Base-by-base conservation (phyloP, 1,140 invertebrate species). In the Colletes gigas region DNA sequence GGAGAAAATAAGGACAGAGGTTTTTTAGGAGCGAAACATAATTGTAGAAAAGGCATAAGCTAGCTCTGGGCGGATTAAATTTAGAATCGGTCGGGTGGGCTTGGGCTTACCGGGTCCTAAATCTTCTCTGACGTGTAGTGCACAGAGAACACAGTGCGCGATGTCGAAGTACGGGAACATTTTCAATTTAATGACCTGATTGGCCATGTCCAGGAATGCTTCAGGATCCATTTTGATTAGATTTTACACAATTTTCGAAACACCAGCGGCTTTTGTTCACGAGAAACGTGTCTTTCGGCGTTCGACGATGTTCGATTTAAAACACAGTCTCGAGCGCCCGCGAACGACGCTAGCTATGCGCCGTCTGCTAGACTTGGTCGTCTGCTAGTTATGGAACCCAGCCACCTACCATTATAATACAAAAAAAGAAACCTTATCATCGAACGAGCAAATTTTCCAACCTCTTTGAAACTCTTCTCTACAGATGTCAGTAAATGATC, bases 131-230 rank as follows among this genome's bases (percentile, higher is more conserved):
- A 99, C 97, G 90, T 98, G 97, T 82, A 98, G 94, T 90, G 97
- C 97, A 93, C 97, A 98, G 59, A 99, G 94, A 86, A 97, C 95
- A 93, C 96, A 97, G 94, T 99, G 98, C 81, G 98, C 98, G 89
- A 99, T 97, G 93, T 99, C 99, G 94, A 99, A 99, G 95, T 99
- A 99, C 55, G 99, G 99, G 93, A 97, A 99, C 98, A 99, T 99
- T 95, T 99, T 99, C 85, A 99, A 95, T 94, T 99, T 99, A 85
- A 98, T 98, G 93, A 99, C 98, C 95, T 98, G 98, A 94, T 99
- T 99, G 94, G 98, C 98, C 94, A 99, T 95, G 92, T 99, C 98
- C 90, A 99, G 95, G 94, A 99, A 99, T 63, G 98, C 97, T 95
- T 99, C 98, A 90, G 98, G 97, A 96, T 99, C 98, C 97, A 99